A percentile compares a stretch with the other conserved stretches of the same genome.
phyloP scores from a whole-genome alignment of 2,113 vertebrate species.

The Lepus timidus region DNA sequence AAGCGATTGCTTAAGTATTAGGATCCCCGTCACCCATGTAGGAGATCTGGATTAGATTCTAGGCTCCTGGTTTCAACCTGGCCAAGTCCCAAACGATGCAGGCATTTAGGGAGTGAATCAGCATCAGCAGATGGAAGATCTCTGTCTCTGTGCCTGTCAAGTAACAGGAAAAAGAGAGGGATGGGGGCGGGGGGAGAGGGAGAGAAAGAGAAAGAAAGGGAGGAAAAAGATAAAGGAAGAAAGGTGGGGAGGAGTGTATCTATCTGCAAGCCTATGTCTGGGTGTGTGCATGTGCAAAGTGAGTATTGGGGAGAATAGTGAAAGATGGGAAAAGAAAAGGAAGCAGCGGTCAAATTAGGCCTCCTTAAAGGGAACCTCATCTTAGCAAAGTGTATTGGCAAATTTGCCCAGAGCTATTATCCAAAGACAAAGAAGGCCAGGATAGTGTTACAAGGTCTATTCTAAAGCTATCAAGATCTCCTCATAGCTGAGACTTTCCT shows the following conservation, averaged over 20 bases:
- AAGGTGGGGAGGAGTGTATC: not conserved
- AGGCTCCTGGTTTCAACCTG: too few species aligned
- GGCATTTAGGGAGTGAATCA: too few species aligned
- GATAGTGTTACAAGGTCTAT: not conserved
- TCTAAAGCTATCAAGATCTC: not conserved
- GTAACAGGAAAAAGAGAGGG: too few species aligned
- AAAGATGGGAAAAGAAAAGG: not conserved
- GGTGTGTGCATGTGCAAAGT: not conserved
- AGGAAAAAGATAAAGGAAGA: too few species aligned
- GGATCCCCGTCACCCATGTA: too few species aligned
- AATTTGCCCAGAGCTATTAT: not conserved
- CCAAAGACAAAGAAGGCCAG: constrained; percentile 3
- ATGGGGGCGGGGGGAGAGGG: too few species aligned
- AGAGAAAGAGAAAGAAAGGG: too few species aligned
- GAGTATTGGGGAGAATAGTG: not conserved
- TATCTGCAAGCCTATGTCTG: not conserved
- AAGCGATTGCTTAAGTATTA: too few species aligned
- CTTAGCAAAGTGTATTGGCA: not conserved
- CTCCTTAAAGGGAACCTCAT: not conserved
- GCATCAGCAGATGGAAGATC: too few species aligned
- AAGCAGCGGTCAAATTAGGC: not conserved
- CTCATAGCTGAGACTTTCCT: not conserved
- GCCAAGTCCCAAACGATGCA: too few species aligned
- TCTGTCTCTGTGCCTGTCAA: too few species aligned
- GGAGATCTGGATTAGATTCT: too few species aligned